Percentiles rank a stretch among this genome's conserved stretches.
phyloP scores from a whole-genome alignment of 2,113 vertebrate genomes.

The Bombycilla garrulus region DNA sequence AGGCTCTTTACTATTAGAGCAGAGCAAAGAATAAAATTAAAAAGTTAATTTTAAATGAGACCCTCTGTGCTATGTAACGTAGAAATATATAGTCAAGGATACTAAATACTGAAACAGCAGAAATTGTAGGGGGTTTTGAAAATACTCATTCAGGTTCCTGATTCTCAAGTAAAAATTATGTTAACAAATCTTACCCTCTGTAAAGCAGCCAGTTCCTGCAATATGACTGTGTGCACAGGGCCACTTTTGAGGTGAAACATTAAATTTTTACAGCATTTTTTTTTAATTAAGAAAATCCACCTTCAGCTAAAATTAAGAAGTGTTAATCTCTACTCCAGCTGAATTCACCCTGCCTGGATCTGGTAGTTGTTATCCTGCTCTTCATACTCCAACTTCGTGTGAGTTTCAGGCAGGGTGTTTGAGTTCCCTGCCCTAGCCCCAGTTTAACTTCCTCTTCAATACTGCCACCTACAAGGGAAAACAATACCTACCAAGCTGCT shows the following conservation, averaged over 20 bases:
- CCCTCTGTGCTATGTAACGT: background rate
- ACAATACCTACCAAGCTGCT: slow-evolving; percentile 34
- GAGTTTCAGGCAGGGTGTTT: background rate
- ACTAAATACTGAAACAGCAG: background rate
- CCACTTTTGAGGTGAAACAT: background rate
- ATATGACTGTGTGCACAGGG: accelerated
- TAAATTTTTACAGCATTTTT: background rate
- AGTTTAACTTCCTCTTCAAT: slow-evolving; percentile 42
- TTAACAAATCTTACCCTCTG: background rate
- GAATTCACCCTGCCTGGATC: background rate
- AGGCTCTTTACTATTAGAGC: background rate
- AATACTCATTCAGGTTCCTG: background rate
- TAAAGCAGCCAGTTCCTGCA: background rate
- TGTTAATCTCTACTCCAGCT: background rate
- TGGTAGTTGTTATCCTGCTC: background rate
- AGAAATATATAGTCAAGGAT: background rate
- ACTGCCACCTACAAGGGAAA: slow-evolving; percentile 63
- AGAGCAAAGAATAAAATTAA: background rate
- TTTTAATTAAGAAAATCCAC: background rate
- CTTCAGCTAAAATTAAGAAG: background rate
- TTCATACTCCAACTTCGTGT: background rate
- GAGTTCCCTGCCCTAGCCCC: background rate
- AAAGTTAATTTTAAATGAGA: background rate
- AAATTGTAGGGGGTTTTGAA: background rate
- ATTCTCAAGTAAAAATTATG: background rate